A percentile compares a stretch with the other conserved stretches of the same genome.
Conservation (phyloP, 2,888 invertebrate genomes). For the Melipona bicolor region DNA sequence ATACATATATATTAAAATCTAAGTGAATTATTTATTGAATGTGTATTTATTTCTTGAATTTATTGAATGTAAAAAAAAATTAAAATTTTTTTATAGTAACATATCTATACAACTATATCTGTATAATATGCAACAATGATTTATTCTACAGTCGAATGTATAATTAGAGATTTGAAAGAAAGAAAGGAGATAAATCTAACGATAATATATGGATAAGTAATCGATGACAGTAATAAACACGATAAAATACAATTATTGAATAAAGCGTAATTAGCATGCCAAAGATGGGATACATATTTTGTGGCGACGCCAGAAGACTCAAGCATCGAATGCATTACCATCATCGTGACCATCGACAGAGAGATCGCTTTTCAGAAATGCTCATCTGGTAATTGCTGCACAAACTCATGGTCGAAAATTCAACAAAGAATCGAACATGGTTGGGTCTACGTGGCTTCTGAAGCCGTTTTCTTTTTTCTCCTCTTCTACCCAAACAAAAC, state of each 20-base stretch:
- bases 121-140: no score
- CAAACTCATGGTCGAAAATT: slow-evolving; percentile 55
- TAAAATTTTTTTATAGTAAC: no score
- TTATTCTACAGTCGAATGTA: no score
- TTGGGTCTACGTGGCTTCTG: slow-evolving; percentile 63
- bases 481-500: slow-evolving; percentile 72
- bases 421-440: slow-evolving; percentile 68
- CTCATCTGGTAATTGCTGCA: slow-evolving; percentile 52
- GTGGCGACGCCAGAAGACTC: not conserved
- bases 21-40: no score
- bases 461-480: slow-evolving; percentile 67
- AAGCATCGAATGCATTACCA: not conserved
- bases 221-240: not conserved
- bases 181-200: not conserved
- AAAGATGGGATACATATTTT: slow-evolving; percentile 19
- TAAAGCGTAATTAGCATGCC: not conserved
- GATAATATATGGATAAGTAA: not conserved
- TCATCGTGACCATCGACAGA: not conserved
- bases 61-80: no score
- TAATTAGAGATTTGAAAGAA: not conserved
- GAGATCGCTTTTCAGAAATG: slow-evolving; percentile 43
- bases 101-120: no score
- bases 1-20: no score
- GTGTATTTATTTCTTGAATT: no score
- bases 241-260: not conserved